phyloP scores from a whole-genome alignment of 92 coral and sea anemone species.

The Parazoanthus atlanticus region DNA sequence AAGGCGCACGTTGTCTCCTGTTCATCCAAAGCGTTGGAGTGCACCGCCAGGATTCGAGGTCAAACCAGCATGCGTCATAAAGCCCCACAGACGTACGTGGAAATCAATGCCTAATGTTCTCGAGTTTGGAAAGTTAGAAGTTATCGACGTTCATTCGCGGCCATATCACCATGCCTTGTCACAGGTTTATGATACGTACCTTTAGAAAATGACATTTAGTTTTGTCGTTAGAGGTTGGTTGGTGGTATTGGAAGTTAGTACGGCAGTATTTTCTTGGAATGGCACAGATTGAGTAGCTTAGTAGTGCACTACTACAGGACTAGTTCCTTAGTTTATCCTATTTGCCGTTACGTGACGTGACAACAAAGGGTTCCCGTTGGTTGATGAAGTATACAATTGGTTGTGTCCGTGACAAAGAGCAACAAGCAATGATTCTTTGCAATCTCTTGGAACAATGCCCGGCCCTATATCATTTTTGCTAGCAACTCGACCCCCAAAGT shows the following conservation, averaged over 20 bases:
- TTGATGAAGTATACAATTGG: neutral
- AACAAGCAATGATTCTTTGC: too few relatives aligned
- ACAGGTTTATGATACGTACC: neutral
- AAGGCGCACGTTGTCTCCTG: neutral
- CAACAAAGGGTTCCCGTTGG: neutral
- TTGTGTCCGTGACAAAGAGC: neutral
- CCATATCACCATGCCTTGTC: neutral
- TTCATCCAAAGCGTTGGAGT: constrained; percentile 22
- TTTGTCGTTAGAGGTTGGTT: neutral
- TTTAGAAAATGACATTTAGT: neutral
- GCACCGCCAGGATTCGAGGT: constrained; percentile 18
- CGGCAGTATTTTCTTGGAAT: too few relatives aligned
- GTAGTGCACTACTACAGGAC: too few relatives aligned
- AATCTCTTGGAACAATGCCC: too few relatives aligned
- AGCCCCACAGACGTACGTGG: constrained; percentile 18
- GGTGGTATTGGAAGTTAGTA: neutral
- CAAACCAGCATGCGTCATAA: neutral
- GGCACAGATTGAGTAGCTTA: too few relatives aligned
- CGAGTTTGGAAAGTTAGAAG: constrained; percentile 13
- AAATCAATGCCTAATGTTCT: constrained; percentile 34
- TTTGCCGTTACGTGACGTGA: too few relatives aligned
- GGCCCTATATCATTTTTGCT: too few relatives aligned
- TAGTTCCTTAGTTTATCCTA: too few relatives aligned
- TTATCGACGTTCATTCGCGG: neutral
- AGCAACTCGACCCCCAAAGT: too few relatives aligned